phyloP scores from a whole-genome alignment of 2,797 vertebrate genomes.

The Sebastes taczanowskii region DNA sequence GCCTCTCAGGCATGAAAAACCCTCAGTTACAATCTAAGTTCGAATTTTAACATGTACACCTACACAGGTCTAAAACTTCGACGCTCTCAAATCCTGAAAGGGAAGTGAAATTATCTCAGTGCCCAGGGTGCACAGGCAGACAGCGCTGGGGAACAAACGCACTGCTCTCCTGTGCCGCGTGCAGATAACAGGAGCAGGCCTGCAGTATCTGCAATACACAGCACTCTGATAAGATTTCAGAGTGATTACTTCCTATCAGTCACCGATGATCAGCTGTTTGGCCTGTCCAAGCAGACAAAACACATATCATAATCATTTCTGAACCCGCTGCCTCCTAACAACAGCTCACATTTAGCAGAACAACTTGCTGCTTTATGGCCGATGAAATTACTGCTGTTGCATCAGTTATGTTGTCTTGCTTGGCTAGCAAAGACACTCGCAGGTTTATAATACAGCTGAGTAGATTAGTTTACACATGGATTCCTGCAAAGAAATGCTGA shows the following conservation, averaged over 20 bases:
- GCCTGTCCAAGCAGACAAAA: constrained; percentile 58
- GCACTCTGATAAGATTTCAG: constrained; percentile 68
- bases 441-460: constrained; percentile 66
- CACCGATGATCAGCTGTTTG: constrained; percentile 66
- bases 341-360: constrained; percentile 33
- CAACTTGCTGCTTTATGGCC: constrained; percentile 51
- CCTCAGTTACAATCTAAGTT: constrained; percentile 42
- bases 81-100: constrained; percentile 55
- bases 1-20: constrained; percentile 61
- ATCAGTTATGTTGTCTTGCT: constrained; percentile 66
- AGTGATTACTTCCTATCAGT: constrained; percentile 72
- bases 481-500: constrained; percentile 77
- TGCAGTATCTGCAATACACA: constrained; percentile 46
- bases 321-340: constrained; percentile 29
- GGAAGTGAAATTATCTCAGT: constrained; percentile 65
- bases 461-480: constrained; percentile 76
- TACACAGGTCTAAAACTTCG: constrained; percentile 56
- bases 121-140: constrained; percentile 53
- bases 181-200: constrained; percentile 63
- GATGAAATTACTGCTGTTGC: constrained; percentile 61
- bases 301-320: constrained; percentile 49
- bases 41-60: constrained; percentile 65
- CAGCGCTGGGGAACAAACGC: constrained; percentile 40
- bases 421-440: constrained; percentile 63
- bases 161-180: constrained; percentile 27